Percentiles rank a stretch among this genome's conserved stretches.
These are phyloP conservation scores for Pandemis cinnamomeana DNA, from an alignment of 2,888 invertebrate species.

Conservation along the genomic window DNA sequence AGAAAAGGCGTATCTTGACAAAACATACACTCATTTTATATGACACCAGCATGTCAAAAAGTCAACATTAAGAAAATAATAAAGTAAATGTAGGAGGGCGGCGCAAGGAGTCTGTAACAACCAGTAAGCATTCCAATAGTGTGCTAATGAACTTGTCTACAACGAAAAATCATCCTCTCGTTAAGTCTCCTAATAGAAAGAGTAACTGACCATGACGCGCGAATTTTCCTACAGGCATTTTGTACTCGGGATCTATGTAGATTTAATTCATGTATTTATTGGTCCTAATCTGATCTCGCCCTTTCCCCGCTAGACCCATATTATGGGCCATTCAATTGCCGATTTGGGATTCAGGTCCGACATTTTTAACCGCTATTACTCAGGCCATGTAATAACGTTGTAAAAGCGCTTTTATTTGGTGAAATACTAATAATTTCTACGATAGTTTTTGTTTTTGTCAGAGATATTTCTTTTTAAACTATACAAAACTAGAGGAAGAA, in stretches of 20 bases:
- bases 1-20: too few relatives aligned
- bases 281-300: slow-evolving; percentile 28
- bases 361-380: not conserved
- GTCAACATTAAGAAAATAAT: too few relatives aligned
- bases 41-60: too few relatives aligned
- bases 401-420: not conserved
- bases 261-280: slow-evolving; percentile 22
- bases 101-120: too few relatives aligned
- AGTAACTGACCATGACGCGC: not conserved
- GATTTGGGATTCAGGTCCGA: slow-evolving; percentile 9
- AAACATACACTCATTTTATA: too few relatives aligned
- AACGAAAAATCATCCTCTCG: not conserved
- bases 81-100: too few relatives aligned
- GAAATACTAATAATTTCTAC: not conserved
- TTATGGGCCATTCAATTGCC: slow-evolving; percentile 15
- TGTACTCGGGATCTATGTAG: slow-evolving; percentile 7
- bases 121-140: too few relatives aligned
- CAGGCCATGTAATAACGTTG: not conserved
- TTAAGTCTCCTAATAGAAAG: not conserved
- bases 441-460: not conserved
- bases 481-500: too few relatives aligned
- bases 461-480: too few relatives aligned
- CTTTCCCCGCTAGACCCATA: slow-evolving; percentile 16
- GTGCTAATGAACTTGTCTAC: too few relatives aligned
- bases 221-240: not conserved